Evolutionary conservation across 2,888 invertebrate species (phyloP).

Genomic region (Drosophila austrosaltans): DNA sequence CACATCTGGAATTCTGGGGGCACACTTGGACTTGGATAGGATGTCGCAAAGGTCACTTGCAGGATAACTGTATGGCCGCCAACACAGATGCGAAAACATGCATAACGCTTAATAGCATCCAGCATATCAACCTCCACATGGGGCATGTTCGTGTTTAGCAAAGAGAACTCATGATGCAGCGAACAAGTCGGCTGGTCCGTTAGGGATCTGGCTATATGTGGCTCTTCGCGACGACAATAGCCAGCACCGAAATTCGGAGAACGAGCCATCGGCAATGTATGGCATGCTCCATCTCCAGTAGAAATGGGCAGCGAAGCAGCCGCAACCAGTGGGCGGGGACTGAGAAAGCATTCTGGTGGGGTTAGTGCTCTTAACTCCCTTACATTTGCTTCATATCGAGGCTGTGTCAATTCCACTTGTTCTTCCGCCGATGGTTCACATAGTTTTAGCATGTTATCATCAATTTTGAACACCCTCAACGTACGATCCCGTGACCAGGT

Average conservation of each 20-base stretch:
- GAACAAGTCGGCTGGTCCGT: conserved; percentile 83
- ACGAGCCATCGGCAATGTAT: conserved; percentile 80
- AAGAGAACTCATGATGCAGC: conserved; percentile 90
- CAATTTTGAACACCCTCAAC: conserved; percentile 94
- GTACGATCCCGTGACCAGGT: conserved; percentile 98
- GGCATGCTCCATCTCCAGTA: conserved; percentile 54
- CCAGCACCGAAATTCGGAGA: conserved; percentile 80
- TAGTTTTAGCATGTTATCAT: conserved; percentile 91
- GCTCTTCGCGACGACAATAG: conserved; percentile 67
- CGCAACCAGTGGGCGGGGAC: conserved; percentile 68
- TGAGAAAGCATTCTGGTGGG: conserved; percentile 69
- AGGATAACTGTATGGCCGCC: conserved; percentile 84
- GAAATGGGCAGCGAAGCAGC: conserved; percentile 69
- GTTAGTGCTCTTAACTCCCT: conserved; percentile 56
- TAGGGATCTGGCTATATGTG: conserved; percentile 80
- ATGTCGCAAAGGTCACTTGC: conserved; percentile 87
- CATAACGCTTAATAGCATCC: conserved; percentile 85
- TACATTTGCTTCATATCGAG: conserved; percentile 79
- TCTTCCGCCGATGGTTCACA: conserved; percentile 84
- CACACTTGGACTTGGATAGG: conserved; percentile 89
- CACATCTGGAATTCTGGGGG: conserved; percentile 88
- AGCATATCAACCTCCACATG: conserved; percentile 87
- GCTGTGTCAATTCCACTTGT: conserved; percentile 44
- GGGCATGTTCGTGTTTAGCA: conserved; percentile 90
- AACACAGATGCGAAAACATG: conserved; percentile 82